Evolutionary conservation across 2,888 invertebrate species (phyloP).

Genomic region (Campoletis raptor): DNA sequence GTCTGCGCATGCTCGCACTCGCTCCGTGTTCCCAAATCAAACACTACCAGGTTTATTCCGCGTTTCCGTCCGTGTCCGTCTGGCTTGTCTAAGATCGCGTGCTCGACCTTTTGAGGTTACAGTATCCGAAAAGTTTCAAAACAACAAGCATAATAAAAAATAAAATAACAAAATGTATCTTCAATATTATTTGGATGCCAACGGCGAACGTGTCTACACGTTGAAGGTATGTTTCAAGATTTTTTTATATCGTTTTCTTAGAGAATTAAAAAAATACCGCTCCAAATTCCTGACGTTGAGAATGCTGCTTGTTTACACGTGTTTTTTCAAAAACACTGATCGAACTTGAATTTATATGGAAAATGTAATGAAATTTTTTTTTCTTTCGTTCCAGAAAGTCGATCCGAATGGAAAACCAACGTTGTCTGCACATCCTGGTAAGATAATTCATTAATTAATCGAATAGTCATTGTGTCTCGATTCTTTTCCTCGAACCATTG

Average conservation of each 20-base stretch:
- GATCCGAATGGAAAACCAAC: slow-evolving; percentile 93
- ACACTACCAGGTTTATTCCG: no score
- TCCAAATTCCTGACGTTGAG: not conserved
- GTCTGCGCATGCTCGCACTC: no score
- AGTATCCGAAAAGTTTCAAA: not conserved
- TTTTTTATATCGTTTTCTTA: not conserved
- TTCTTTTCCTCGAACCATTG: not conserved
- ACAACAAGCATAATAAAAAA: not conserved
- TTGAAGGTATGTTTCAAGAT: slow-evolving; percentile 88
- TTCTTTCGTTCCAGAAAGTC: slow-evolving; percentile 88
- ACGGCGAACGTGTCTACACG: slow-evolving; percentile 94
- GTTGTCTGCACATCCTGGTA: slow-evolving; percentile 95
- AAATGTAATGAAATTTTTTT: not conserved
- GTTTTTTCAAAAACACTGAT: slow-evolving; percentile 2
- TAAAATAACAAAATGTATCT: slow-evolving; percentile 88
- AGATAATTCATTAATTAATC: slow-evolving; percentile 62
- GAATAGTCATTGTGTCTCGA: not conserved
- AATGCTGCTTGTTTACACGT: slow-evolving; percentile 56
- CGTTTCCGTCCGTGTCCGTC: not conserved
- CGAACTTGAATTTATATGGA: not conserved
- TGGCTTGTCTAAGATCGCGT: not conserved
- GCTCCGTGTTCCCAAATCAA: no score
- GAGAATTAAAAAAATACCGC: not conserved
- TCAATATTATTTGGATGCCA: slow-evolving; percentile 91
- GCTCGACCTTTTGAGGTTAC: not conserved